These are phyloP conservation scores for Antedon mediterranea DNA, from an alignment of 53 echinoderm and acorn worm genomes.

Conservation along the genomic window DNA sequence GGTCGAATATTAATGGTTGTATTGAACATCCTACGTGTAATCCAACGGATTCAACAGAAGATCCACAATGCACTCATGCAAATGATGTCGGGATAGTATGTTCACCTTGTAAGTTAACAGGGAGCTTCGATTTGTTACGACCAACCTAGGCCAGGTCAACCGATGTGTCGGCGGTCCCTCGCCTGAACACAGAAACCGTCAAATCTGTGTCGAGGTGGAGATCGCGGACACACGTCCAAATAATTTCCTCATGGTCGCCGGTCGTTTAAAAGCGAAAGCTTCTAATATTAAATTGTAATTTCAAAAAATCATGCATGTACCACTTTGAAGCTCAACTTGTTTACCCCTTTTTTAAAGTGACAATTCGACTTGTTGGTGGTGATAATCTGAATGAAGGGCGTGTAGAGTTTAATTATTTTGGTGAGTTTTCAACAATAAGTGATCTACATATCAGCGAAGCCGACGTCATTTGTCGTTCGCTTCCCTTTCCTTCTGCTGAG, in stretches of 20 bases:
- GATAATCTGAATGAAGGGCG: background rate
- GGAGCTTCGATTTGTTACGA: no score
- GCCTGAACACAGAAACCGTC: no score
- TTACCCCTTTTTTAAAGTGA: background rate
- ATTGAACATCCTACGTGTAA: background rate
- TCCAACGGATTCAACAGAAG: background rate
- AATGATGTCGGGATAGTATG: no score
- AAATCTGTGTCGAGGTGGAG: no score
- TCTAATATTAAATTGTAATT: no score
- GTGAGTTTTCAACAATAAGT: background rate
- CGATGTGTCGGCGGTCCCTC: no score
- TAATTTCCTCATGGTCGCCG: no score
- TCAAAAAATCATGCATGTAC: no score
- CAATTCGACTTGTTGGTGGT: background rate
- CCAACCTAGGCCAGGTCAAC: no score
- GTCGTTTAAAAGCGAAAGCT: no score
- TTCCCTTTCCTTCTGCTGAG: background rate
- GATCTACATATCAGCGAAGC: background rate
- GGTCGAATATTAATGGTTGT: background rate
- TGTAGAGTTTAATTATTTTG: background rate
- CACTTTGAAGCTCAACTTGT: no score
- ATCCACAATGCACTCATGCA: background rate
- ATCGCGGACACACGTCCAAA: no score
- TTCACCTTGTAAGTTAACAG: background rate
- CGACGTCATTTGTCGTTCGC: background rate